A percentile compares a stretch with the other conserved stretches of the same genome.
These are phyloP conservation scores for Kryphioiulus occultus DNA, from an alignment of 2,888 invertebrate species.

Conservation along the genomic window DNA sequence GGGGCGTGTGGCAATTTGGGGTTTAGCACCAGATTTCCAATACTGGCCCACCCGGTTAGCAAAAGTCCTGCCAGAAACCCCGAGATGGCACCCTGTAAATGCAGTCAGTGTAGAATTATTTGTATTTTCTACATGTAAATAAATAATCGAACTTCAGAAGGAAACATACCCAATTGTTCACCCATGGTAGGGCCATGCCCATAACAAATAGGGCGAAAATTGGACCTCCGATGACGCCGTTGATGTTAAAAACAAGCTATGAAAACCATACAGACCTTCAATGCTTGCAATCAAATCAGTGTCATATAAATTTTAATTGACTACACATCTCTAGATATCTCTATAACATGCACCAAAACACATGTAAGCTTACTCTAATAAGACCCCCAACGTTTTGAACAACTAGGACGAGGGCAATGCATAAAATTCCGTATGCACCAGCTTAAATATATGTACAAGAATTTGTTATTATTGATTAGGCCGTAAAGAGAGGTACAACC, in stretches of 20 bases:
- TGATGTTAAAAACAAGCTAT: not conserved
- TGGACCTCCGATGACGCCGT: constrained; percentile 6
- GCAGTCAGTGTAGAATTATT: not conserved
- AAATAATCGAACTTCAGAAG: not conserved
- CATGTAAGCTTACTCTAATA: not conserved
- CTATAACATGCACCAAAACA: too few species aligned
- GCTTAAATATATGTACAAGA: too few species aligned
- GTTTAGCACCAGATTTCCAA: not conserved
- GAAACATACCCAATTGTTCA: not conserved
- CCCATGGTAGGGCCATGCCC: constrained; percentile 49
- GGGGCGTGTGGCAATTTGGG: not conserved
- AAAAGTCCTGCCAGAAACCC: not conserved
- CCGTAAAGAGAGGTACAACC: too few species aligned
- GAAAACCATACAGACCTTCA: not conserved
- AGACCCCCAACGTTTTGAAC: not conserved
- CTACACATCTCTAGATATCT: not conserved
- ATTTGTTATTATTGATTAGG: too few species aligned
- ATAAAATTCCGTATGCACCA: not conserved
- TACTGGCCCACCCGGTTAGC: constrained; percentile 36
- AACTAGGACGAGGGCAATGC: not conserved
- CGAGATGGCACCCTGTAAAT: constrained; percentile 20
- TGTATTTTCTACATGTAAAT: not conserved
- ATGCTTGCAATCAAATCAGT: not conserved
- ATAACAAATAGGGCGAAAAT: constrained; percentile 27
- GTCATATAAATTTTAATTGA: not conserved